Percentiles rank a stretch among this genome's conserved stretches.
Conservation (phyloP, 2,113 vertebrate genomes). For the Psophia crepitans region DNA sequence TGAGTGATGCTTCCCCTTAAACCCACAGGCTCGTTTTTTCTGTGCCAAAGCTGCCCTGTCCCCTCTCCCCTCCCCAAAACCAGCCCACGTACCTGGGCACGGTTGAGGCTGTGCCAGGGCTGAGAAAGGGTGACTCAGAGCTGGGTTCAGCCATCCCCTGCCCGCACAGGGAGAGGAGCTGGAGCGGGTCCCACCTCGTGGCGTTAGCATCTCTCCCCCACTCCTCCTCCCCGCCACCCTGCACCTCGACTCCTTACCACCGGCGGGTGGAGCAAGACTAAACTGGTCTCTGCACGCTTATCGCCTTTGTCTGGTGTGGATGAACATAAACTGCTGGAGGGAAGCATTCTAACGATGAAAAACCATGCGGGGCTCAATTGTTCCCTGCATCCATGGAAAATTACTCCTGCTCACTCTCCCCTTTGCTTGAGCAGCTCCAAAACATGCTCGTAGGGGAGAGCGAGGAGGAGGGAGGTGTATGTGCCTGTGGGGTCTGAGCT, state of each 20-base stretch:
- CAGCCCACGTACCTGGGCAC: background rate
- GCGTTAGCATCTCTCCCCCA: background rate
- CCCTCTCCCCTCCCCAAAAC: background rate
- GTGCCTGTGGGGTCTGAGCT: background rate
- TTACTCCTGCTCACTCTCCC: constrained; percentile 1
- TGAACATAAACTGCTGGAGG: constrained; percentile 34
- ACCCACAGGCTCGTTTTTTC: accelerated
- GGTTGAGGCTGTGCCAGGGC: background rate
- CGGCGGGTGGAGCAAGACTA: constrained; percentile 3
- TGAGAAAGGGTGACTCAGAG: constrained; percentile 9
- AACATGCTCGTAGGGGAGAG: background rate
- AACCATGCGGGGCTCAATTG: constrained; percentile 14
- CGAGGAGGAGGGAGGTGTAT: background rate
- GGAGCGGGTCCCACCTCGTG: background rate
- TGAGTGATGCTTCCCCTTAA: background rate
- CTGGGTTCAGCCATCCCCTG: background rate
- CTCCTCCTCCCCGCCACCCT: background rate
- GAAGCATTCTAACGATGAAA: background rate
- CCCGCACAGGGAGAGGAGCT: background rate
- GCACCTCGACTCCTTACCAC: background rate
- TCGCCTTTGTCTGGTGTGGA: constrained; percentile 2
- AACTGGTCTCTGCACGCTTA: constrained; percentile 25
- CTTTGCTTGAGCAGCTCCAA: background rate
- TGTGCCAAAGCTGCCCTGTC: accelerated
- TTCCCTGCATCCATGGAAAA: constrained; percentile 44